Evolutionary conservation across 2,113 vertebrate species (phyloP), one percentile per base, ranked within the genome.

Genomic region (Ancistrus triradiatus): DNA sequence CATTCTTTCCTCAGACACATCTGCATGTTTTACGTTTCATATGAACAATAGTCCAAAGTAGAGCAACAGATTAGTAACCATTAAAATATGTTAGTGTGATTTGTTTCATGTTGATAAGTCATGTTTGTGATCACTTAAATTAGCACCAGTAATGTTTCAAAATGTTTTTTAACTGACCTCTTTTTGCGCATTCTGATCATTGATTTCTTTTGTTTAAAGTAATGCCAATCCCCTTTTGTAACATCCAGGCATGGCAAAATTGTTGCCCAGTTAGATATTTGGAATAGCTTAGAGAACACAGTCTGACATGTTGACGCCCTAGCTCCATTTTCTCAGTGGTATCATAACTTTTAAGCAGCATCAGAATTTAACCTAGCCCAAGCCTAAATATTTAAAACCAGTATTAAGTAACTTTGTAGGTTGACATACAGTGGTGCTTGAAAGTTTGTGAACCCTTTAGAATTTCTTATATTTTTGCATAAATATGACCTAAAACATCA

Each of bases 261-360:
- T 47, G 59, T 8, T 48, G 59, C 49, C 28, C 15, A 24, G 15
- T 31, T 24, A 11, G 48, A 61, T 38, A 50, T 40, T 68, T 65
- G 52, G 33, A 68, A 31, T 40, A 53, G 33, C 11, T 60, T 59
- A 15, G 25, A 64, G 33, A 55, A 55, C 31, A 37, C 21, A 57
- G 40, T 24, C 62, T 70, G 52, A 58, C 67, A 31, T 3, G 7
- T 53, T 56, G 31, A 56, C 60, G 53, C 66, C 60, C 60, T 59
- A 28, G 8, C 10, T 24, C 8, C n/a, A 37, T 18, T 55, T 63
- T 21, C 58, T 59, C n/a, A n/a, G n/a, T n/a, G n/a, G n/a, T n/a
- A n/a, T n/a, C n/a, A n/a, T 27, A 7, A 31, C 3, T 31, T 31
- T 31, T 4, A 31, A 31, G 7, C 27, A 31, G 27, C 27, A 31